Evolutionary conservation across 1,140 invertebrate genomes (phyloP).

Genomic region (Euwallacea similis): DNA sequence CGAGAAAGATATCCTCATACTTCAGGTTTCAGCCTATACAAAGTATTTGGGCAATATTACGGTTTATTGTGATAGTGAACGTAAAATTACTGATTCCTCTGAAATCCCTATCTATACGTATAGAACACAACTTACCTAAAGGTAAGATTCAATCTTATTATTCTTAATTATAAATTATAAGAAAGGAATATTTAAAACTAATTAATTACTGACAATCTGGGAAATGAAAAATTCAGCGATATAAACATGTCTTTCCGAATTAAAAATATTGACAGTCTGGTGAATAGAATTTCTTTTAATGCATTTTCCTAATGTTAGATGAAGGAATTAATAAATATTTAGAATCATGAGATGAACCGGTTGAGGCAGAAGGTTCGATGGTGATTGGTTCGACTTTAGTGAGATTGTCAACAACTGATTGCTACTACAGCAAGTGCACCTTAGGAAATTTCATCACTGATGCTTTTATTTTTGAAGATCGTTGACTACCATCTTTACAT

Average conservation of each 20-base stretch:
- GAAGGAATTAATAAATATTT: slow-evolving; percentile 53
- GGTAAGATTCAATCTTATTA: slow-evolving; percentile 56
- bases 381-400: slow-evolving; percentile 63
- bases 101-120: slow-evolving; percentile 77
- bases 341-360: slow-evolving; percentile 62
- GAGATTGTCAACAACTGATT: slow-evolving; percentile 59
- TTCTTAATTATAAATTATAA: not conserved
- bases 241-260: no score
- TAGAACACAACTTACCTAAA: slow-evolving; percentile 65
- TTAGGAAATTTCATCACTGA: slow-evolving; percentile 77
- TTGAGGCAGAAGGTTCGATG: slow-evolving; percentile 62
- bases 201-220: no score
- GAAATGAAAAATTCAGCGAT: no score
- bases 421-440: slow-evolving; percentile 69
- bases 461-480: slow-evolving; percentile 65
- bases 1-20: slow-evolving; percentile 66
- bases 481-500: slow-evolving; percentile 31
- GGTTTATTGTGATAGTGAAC: slow-evolving; percentile 72
- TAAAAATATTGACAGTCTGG: no score
- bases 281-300: not conserved
- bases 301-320: slow-evolving; percentile 36
- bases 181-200: no score
- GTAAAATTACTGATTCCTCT: slow-evolving; percentile 67
- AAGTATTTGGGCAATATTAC: slow-evolving; percentile 76
- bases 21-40: slow-evolving; percentile 69